Conservation (phyloP, 2,797 vertebrate genomes). For the Cygnus olor region DNA sequence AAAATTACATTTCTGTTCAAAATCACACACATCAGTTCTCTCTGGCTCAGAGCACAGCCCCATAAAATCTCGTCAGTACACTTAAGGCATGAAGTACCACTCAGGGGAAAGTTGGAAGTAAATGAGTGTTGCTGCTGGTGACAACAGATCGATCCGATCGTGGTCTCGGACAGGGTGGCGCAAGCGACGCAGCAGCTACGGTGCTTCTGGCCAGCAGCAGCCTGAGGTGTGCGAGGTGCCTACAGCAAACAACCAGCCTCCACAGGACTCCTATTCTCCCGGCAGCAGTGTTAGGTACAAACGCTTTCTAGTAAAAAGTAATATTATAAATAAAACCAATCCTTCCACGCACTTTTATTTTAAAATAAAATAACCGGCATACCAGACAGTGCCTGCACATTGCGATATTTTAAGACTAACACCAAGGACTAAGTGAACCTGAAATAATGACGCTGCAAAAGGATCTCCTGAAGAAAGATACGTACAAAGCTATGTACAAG, state of each 20-base stretch:
- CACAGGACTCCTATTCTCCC: accelerated
- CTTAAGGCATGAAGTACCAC: neutral
- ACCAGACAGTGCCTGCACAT: accelerated
- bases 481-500: accelerated
- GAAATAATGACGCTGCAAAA: neutral
- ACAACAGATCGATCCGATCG: accelerated
- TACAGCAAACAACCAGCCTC: neutral
- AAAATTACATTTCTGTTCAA: neutral
- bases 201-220: accelerated
- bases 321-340: neutral
- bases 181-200: accelerated
- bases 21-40: neutral
- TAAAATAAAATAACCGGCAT: neutral
- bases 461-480: neutral
- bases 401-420: no score
- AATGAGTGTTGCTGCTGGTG: neutral
- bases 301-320: neutral
- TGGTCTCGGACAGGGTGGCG: neutral
- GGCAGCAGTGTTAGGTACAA: neutral
- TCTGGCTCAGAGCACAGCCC: accelerated
- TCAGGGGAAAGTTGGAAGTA: neutral
- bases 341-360: constrained; percentile 28
- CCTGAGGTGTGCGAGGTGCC: accelerated
- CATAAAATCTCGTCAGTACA: accelerated
- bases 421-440: neutral